A percentile compares a stretch with the other conserved stretches of the same genome.
phyloP scores from a whole-genome alignment of 2,797 vertebrate genomes.

The Neostethus bicornis region DNA sequence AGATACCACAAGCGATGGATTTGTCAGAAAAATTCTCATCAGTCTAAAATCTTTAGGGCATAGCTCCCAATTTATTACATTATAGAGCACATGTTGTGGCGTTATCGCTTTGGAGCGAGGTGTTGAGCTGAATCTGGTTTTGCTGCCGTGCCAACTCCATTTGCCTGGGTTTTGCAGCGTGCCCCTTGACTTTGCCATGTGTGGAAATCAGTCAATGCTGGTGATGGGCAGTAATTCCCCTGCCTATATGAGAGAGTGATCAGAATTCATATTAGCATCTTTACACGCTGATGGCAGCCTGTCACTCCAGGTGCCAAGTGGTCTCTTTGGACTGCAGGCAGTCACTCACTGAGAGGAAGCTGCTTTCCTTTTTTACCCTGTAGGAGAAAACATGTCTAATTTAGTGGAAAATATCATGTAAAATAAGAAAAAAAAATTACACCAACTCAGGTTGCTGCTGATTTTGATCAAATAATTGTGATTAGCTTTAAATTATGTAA shows the following conservation, averaged over 20 bases:
- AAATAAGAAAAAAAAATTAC: slow-evolving; percentile 10
- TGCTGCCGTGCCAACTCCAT: slow-evolving; percentile 68
- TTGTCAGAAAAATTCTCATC: slow-evolving; percentile 70
- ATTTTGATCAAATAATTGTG: slow-evolving; percentile 11
- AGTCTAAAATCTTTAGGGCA: slow-evolving; percentile 66
- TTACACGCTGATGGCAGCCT: slow-evolving; percentile 72
- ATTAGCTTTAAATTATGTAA: background rate
- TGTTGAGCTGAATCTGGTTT: slow-evolving; percentile 61
- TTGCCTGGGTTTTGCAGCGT: slow-evolving; percentile 62
- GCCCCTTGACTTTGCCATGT: slow-evolving; percentile 76
- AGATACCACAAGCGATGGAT: slow-evolving; percentile 66
- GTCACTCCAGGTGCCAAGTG: slow-evolving; percentile 77
- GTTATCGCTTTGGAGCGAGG: slow-evolving; percentile 58
- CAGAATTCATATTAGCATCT: slow-evolving; percentile 80
- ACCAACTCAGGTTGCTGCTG: slow-evolving; percentile 10
- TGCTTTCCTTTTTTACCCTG: slow-evolving; percentile 44
- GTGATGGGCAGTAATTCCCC: slow-evolving; percentile 73
- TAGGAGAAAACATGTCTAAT: slow-evolving; percentile 17
- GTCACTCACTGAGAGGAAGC: slow-evolving; percentile 54
- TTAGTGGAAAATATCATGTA: slow-evolving; percentile 31
- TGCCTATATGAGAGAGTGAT: slow-evolving; percentile 73
- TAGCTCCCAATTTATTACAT: slow-evolving; percentile 68
- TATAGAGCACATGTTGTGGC: slow-evolving; percentile 62
- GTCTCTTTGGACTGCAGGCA: slow-evolving; percentile 65
- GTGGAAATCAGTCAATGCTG: slow-evolving; percentile 61